Evolutionary conservation across 2,113 vertebrate genomes (phyloP).

Genomic region (Spermophilus dauricus): DNA sequence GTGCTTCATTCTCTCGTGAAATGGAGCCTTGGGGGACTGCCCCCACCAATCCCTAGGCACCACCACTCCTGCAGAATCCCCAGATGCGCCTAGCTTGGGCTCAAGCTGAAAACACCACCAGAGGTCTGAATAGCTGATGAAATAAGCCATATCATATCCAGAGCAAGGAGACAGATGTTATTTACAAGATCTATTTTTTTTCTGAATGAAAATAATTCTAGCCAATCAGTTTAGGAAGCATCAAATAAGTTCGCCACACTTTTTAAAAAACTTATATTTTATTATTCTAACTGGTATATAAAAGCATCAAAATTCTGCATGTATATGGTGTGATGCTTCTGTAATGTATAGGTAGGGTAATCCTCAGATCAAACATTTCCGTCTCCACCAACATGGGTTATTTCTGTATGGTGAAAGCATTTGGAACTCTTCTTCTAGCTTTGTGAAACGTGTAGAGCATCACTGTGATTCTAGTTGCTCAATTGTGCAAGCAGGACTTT

Average conservation of each 20-base stretch:
- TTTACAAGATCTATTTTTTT: neutral
- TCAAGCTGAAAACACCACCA: neutral
- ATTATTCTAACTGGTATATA: neutral
- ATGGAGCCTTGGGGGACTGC: neutral
- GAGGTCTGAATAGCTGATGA: neutral
- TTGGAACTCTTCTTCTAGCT: neutral
- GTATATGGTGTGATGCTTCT: too few species aligned
- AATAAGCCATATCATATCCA: neutral
- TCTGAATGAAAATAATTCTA: conserved; percentile 8
- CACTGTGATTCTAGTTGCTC: neutral
- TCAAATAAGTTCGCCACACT: neutral
- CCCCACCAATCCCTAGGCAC: neutral
- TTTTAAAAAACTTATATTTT: neutral
- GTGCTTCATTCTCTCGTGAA: neutral
- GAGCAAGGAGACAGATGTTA: neutral
- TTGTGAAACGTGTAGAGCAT: neutral
- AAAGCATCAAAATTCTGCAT: too few species aligned
- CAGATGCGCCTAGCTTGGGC: neutral
- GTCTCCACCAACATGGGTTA: neutral
- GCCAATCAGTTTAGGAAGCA: neutral
- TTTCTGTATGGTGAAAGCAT: neutral
- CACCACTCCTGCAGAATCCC: neutral
- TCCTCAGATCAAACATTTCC: neutral
- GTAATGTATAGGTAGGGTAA: too few species aligned
- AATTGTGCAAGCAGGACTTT: neutral